Evolutionary conservation across 2,888 invertebrate genomes (phyloP).

Genomic region (Plebejus argus): DNA sequence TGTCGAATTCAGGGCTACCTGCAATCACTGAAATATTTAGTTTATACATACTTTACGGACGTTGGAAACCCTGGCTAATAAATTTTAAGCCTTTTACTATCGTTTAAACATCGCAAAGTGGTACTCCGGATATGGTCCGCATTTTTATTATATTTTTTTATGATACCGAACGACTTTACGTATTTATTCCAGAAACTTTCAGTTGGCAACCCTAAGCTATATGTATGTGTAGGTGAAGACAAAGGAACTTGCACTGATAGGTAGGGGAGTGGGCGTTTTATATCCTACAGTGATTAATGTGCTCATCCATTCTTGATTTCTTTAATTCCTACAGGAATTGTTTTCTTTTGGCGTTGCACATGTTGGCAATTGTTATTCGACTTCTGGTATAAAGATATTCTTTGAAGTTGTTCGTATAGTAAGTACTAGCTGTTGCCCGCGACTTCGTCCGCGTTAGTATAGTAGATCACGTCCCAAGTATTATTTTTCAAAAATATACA

Average conservation of each 20-base stretch:
- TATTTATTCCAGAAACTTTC: not conserved
- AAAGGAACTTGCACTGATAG: conserved; percentile 28
- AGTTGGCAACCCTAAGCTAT: conserved; percentile 7
- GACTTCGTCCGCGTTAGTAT: too few species aligned
- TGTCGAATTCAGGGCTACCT: not conserved
- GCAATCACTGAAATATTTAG: not conserved
- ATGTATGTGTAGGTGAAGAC: conserved; percentile 23
- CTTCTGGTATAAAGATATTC: not conserved
- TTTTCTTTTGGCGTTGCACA: not conserved
- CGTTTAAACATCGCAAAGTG: not conserved
- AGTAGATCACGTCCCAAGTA: too few species aligned
- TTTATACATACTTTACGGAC: not conserved
- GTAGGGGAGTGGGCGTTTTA: conserved; percentile 24
- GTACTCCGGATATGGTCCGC: not conserved
- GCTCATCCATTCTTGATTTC: conserved; percentile 24
- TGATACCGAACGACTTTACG: not conserved
- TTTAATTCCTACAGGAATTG: conserved; percentile 19
- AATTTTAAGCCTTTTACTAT: not conserved
- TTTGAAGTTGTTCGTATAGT: not conserved
- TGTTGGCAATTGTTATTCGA: not conserved
- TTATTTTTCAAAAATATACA: too few species aligned
- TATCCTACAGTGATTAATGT: conserved; percentile 27
- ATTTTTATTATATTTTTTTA: too few species aligned
- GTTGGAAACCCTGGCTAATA: not conserved
- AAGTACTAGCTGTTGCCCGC: too few species aligned